Evolutionary conservation across 2,113 vertebrate species (phyloP), one percentile per base, ranked within the genome.

Genomic region (Apodemus sylvaticus): DNA sequence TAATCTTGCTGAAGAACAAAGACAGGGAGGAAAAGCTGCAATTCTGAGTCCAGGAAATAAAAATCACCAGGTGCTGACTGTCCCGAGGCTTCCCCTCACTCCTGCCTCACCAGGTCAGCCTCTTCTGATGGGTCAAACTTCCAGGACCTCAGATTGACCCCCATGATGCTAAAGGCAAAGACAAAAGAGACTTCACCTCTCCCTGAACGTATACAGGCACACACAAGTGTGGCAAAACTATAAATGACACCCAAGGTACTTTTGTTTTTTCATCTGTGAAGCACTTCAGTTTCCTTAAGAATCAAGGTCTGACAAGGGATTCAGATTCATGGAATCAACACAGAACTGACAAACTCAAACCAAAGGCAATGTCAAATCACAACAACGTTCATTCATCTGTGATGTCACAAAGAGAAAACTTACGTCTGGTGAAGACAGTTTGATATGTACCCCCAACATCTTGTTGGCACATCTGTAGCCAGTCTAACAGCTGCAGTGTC

Each of bases 11-110:
- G 26, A 70, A 13, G 0, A 7, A 45, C 60, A n/a, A n/a, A n/a
- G n/a, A n/a, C 1, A 17, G 17, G 39, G 13, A 76, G 39, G 86
- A 45, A 39, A 87, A 6, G 3, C 10, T 19, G 17, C 12, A 42
- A 13, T 29, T 81, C 53, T 48, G 42, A 60, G 73, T 42, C 48
- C 14, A 82, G 34, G 24, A 1, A 6, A 42, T 0, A 9, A 4
- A 0, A 3, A 36, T 1, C 26, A n/a, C 0, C 3, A 0, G 58
- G 20, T 0, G 14, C 13, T 12, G 55, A 24, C 1, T 29, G 0
- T 24, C n/a, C 12, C 2, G 51, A 12, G 11, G 0, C 1, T 4
- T 4, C 17, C 14, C 42, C 3, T 34, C 26, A 71, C 51, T 36
- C 9, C 13, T 24, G 70, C 42, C 4, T n/a, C 20, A 51, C 29